Evolutionary conservation across 2,797 vertebrate species (phyloP), one percentile per base, ranked within the genome.

Genomic region (Anguilla obscura): DNA sequence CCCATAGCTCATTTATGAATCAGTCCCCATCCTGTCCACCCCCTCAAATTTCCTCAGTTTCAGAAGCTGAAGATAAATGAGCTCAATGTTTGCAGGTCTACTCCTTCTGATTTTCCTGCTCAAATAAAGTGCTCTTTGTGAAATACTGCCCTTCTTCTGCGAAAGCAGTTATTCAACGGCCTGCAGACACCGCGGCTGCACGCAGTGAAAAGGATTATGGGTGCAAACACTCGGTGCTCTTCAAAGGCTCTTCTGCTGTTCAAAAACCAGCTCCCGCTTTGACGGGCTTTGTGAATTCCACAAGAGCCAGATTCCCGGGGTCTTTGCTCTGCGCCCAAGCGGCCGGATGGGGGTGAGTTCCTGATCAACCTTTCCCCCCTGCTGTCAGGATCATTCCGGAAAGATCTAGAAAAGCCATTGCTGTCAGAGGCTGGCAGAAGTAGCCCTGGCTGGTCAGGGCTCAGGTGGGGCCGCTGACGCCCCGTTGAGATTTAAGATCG

Each of bases 221-320:
- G 79, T 82, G 40, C 50, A 3, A 82, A 14, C 40, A 48, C 16
- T 82, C 69, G 1, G 9, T 1, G 33, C 71, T 71, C 40, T 80
- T 76, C 33, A 76, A 48, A 45, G 76, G 21, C 45, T 50, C 40
- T n/a, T 82, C 45, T 16, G 45, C 79, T 50, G 45, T 82, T n/a
- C 21, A n/a, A 18, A 9, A 82, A 7, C 40, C 45, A 48, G 21
- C 45, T 82, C 79, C 27, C 21, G 21, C 40, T 82, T 50, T 82
- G 45, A 82, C 33, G 79, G 79, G 79, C 79, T 82, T 82, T 50
- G 79, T 50, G 79, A 79, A 9, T 76, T 36, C 71, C 9, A 10
- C 14, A 33, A 76, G 36, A 45, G 24, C 16, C 18, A 50, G 79
- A 82, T 50, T 50, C 45, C 6, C 1, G 45, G 36, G 33, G 71